Evolutionary conservation across 2,888 invertebrate species (phyloP).

Genomic region (Tinea semifulvella): DNA sequence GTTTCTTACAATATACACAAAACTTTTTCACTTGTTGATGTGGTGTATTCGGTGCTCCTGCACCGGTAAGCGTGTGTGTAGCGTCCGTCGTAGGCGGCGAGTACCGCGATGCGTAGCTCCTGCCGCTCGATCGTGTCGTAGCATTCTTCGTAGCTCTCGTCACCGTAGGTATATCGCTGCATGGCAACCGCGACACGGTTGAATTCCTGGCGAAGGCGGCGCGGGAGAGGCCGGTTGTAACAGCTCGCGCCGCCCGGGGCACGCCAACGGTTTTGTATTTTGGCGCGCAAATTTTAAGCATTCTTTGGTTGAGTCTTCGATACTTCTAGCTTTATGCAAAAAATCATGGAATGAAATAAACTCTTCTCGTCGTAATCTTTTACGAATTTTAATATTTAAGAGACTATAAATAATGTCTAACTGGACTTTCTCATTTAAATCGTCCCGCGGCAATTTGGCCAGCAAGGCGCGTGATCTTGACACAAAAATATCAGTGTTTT

Average conservation of each 20-base stretch:
- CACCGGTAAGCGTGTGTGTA: background rate
- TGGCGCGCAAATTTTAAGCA: background rate
- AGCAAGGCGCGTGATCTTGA: constrained; percentile 16
- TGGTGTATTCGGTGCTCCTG: background rate
- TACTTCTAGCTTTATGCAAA: constrained; percentile 11
- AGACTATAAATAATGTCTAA: constrained; percentile 20
- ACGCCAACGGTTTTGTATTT: background rate
- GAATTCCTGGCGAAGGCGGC: background rate
- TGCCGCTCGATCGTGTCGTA: background rate
- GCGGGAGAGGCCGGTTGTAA: background rate
- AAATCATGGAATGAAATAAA: constrained; percentile 15
- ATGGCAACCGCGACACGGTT: background rate
- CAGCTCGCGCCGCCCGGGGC: background rate
- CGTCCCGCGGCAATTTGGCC: constrained; percentile 16
- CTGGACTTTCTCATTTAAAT: constrained; percentile 15
- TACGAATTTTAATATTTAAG: constrained; percentile 17
- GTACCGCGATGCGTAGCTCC: background rate
- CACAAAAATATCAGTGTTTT: constrained; percentile 19
- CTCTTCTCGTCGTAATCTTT: constrained; percentile 24
- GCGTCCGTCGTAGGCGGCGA: background rate
- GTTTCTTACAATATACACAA: background rate
- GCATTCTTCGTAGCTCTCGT: background rate
- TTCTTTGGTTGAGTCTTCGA: constrained; percentile 15
- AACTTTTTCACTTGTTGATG: background rate
- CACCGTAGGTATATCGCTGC: background rate